These are phyloP conservation scores for Lemur catta DNA, from an alignment of 2,797 vertebrate genomes.

Conservation along the genomic window DNA sequence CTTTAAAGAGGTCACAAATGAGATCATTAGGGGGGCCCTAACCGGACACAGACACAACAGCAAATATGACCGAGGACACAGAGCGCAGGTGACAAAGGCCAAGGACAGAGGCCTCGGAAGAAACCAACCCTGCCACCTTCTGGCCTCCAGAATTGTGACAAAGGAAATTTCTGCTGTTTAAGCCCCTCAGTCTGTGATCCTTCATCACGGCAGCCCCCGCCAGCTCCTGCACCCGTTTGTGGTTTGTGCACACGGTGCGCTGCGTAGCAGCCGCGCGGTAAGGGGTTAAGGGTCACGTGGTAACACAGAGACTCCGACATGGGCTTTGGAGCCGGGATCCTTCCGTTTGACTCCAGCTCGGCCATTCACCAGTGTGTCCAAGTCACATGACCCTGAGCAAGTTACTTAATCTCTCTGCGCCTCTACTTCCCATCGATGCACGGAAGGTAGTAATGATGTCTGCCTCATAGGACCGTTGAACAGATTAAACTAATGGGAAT, in stretches of 20 bases:
- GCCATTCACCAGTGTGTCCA: not conserved
- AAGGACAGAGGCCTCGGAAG: not conserved
- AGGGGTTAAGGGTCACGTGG: not conserved
- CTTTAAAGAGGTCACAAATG: not conserved
- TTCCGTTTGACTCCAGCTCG: not conserved
- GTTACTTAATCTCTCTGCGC: not conserved
- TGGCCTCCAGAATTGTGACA: not conserved
- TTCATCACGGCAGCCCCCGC: not conserved
- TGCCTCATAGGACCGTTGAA: not conserved
- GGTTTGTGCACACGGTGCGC: no score
- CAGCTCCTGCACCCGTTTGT: accelerated
- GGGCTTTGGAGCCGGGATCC: not conserved
- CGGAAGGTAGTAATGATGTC: not conserved
- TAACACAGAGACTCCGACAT: not conserved
- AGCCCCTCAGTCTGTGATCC: not conserved
- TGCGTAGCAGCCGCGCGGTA: not conserved
- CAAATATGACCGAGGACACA: accelerated
- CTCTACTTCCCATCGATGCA: not conserved
- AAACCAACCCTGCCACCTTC: not conserved
- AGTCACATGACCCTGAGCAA: not conserved
- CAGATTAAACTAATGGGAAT: not conserved
- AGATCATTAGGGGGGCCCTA: not conserved
- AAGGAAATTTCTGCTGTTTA: no score
- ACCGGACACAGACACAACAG: not conserved
- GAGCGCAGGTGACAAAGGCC: accelerated